Conservation (phyloP, 1,140 invertebrate genomes). For the Magallana gigas region DNA sequence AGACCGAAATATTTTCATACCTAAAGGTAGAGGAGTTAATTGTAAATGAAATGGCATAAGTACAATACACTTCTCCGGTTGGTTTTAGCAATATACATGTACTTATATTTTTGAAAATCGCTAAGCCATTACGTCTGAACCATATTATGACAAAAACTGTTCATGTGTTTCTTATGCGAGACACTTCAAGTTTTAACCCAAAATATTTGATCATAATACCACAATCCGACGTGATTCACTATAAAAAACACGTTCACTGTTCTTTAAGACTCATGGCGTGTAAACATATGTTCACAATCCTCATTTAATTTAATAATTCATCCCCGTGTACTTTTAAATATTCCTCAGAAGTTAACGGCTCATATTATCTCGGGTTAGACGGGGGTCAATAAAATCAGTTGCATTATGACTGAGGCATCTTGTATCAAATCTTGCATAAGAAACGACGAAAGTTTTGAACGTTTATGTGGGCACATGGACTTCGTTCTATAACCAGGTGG, state of each 20-base stretch:
- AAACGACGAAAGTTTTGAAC: background rate
- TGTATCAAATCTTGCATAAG: background rate
- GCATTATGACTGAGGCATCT: background rate
- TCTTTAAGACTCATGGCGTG: background rate
- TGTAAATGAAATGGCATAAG: too few species aligned
- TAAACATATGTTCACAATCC: constrained; percentile 7
- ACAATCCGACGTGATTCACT: background rate
- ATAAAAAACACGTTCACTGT: background rate
- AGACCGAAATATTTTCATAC: too few species aligned
- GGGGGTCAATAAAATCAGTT: constrained; percentile 11
- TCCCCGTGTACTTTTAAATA: background rate
- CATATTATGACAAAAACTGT: too few species aligned
- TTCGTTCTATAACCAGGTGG: background rate
- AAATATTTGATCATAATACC: too few species aligned
- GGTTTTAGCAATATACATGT: too few species aligned
- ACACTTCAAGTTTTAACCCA: background rate
- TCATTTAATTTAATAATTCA: background rate
- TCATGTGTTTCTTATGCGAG: background rate
- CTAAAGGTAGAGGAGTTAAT: too few species aligned
- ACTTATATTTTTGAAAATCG: too few species aligned
- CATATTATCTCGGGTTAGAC: background rate
- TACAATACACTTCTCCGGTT: too few species aligned
- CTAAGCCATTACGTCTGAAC: too few species aligned
- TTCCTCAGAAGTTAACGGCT: background rate
- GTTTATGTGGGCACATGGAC: background rate